A percentile compares a stretch with the other conserved stretches of the same genome.
These are phyloP conservation scores for Etheostoma nigrum DNA, from an alignment of 2,797 vertebrate genomes.

Conservation along the genomic window DNA sequence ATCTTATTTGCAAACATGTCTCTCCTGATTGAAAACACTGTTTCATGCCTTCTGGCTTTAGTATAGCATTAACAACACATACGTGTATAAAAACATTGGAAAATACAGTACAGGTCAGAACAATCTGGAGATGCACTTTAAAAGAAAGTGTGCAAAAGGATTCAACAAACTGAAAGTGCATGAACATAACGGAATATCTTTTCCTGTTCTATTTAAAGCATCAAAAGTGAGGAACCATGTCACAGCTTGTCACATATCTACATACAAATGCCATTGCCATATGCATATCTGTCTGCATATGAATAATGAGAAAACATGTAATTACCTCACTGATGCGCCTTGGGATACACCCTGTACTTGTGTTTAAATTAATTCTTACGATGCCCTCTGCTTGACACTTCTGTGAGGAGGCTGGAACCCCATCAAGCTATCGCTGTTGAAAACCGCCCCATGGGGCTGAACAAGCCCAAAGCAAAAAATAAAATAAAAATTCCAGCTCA, in stretches of 20 bases:
- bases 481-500: slow-evolving; percentile 23
- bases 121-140: not conserved
- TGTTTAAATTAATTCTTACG: slow-evolving; percentile 78
- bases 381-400: slow-evolving; percentile 80
- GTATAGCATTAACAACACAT: not conserved
- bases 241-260: slow-evolving; percentile 14
- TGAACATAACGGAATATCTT: not conserved
- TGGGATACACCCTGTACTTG: slow-evolving; percentile 66
- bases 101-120: not conserved
- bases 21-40: not conserved
- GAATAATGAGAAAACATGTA: slow-evolving; percentile 83
- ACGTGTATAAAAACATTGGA: not conserved
- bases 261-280: slow-evolving; percentile 37
- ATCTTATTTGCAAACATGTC: too few species aligned
- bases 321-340: slow-evolving; percentile 71
- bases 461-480: slow-evolving; percentile 52
- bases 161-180: not conserved
- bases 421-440: slow-evolving; percentile 61
- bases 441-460: slow-evolving; percentile 53
- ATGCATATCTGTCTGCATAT: slow-evolving; percentile 62
- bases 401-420: slow-evolving; percentile 74
- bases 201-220: slow-evolving; percentile 18
- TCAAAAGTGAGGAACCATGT: not conserved
- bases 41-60: not conserved
- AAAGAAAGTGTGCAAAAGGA: not conserved